Conservation (phyloP, 2,888 invertebrate species). For the Oxyscelio sp. region DNA sequence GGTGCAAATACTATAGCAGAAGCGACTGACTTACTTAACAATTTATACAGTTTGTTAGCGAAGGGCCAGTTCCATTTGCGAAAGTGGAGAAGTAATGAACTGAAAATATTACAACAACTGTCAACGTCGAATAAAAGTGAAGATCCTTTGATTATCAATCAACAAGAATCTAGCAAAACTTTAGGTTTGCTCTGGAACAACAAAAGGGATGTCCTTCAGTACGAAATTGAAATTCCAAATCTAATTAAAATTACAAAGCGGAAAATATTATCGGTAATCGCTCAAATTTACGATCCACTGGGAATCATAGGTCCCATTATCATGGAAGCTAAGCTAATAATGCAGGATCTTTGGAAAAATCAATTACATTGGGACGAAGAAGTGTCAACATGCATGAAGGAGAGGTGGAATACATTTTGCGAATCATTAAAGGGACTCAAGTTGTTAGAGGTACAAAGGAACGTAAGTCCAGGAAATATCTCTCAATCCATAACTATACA, state of each 20-base stretch:
- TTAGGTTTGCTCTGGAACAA: slow-evolving; percentile 65
- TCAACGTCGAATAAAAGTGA: slow-evolving; percentile 9
- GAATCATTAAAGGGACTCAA: not conserved
- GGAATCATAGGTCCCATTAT: slow-evolving; percentile 4
- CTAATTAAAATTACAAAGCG: not conserved
- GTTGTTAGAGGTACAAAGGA: not conserved
- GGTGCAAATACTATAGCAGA: not conserved
- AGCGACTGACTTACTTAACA: not conserved
- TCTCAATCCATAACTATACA: not conserved
- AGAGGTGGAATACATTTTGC: not conserved
- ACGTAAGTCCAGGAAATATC: not conserved
- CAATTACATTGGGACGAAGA: slow-evolving; percentile 1
- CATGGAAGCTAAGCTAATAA: too few species aligned
- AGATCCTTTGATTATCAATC: slow-evolving; percentile 36
- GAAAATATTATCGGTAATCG: not conserved
- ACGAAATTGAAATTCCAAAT: not conserved
- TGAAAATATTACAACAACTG: not conserved
- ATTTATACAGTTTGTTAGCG: not conserved
- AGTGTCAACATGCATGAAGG: not conserved
- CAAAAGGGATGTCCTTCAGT: slow-evolving; percentile 38
- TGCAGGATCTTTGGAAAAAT: slow-evolving; percentile 22
- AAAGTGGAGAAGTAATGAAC: slow-evolving; percentile 55
- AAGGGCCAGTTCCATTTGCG: slow-evolving; percentile 44
- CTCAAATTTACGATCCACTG: slow-evolving; percentile 7
- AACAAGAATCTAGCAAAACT: slow-evolving; percentile 53